Conservation (phyloP, 2,888 invertebrate species). For the Diadegma fenestrale region DNA sequence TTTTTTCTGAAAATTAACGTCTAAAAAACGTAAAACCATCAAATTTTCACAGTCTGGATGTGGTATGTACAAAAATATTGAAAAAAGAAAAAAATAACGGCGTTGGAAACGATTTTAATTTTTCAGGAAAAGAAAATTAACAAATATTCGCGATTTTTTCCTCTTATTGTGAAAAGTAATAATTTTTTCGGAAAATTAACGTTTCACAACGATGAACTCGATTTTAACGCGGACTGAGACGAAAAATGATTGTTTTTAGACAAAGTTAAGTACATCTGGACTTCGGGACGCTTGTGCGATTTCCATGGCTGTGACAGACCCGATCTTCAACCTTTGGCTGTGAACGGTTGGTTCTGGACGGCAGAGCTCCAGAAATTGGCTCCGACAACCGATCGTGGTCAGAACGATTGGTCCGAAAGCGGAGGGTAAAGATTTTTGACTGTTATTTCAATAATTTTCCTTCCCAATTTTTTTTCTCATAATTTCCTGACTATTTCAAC, state of each 20-base stretch:
- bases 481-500: no score
- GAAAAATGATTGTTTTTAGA: slow-evolving; percentile 71
- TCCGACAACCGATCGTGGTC: slow-evolving; percentile 92
- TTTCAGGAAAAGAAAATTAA: background rate
- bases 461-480: background rate
- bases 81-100: background rate
- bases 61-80: background rate
- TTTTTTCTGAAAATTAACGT: no score
- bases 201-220: no score
- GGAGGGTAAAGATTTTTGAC: slow-evolving; percentile 87
- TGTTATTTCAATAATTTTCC: background rate
- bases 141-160: background rate
- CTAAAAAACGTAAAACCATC: no score
- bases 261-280: slow-evolving; percentile 96
- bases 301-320: slow-evolving; percentile 95
- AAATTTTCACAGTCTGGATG: background rate
- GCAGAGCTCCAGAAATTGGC: slow-evolving; percentile 94
- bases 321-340: slow-evolving; percentile 91
- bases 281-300: slow-evolving; percentile 95
- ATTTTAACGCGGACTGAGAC: background rate
- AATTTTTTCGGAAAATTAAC: background rate
- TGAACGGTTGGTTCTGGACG: slow-evolving; percentile 98
- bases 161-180: background rate
- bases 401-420: slow-evolving; percentile 95
- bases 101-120: background rate